Evolutionary conservation across 1,140 invertebrate species (phyloP), one percentile per base, ranked within the genome.

Genomic region (Acarapis woodi): DNA sequence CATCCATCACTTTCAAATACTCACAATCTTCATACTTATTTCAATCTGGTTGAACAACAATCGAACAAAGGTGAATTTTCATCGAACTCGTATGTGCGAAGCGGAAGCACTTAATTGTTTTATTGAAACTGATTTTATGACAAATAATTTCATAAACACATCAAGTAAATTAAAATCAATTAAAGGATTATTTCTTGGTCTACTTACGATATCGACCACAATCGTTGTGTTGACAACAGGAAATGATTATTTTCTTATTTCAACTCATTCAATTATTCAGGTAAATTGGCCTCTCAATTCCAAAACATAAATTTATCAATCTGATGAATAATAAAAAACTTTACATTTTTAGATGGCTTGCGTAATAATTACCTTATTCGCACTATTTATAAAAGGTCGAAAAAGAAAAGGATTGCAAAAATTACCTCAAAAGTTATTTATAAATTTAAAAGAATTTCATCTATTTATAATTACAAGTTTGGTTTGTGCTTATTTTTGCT

Each of bases 181-280:
- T 47, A 66, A 65, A 46, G 66, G 66, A 3, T 51, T 68, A 2
- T 67, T 68, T 40, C 48, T 68, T 1, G 66, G 66, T 0, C 55
- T 69, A 2, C 51, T 69, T 0, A 61, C 63, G 32, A 57, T 69
- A 41, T 64, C 42, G 0, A 57, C 60, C 3, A 61, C 62, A 0
- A 62, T 68, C 19, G 63, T 69, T 2, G 61, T 66, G 4, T 57
- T 67, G n/a, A 30, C 38, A n/a, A 19, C 22, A 3, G 35, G 40
- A 14, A 25, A 44, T 39, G 12, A 23, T 16, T 5, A 18, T 6
- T 12, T 42, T 4, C 15, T n/a, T 15, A 24, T 24, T 5, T 24
- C 21, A 1, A 34, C 42, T 10, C 29, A 34, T 12, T 38, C 31
- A 15, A 21, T 22, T 1, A 42, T 44, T 29, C 40, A 44, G 31